Base-by-base conservation (phyloP, 2,797 vertebrate species). In the Anniella stebbinsi region DNA sequence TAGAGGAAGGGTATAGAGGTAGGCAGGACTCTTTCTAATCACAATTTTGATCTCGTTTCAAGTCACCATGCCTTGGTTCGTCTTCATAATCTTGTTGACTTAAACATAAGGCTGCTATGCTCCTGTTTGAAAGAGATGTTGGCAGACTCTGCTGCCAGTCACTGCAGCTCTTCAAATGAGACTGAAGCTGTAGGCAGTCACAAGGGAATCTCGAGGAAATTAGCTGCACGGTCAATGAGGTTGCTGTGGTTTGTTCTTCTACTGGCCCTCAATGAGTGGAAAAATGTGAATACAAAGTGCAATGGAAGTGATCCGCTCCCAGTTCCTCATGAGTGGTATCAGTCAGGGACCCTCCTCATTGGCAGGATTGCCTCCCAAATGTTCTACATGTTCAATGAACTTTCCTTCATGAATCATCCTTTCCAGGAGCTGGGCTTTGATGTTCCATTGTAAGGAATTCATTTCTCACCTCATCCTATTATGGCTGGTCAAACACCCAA, bases 301-400 rank as follows among this genome's bases (percentile, higher is more conserved):
- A 30, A 36, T 17, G 25, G 3, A 0, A 67, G 2, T 21, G 18
- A 45, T 41, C 23, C 36, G 12, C 45, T 87, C 75, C 63, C 75
- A 36, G 75, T 80, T n/a, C 60, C 86, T 36, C 76, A 80, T 23
- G 75, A 87, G 30, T 87, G 75, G 60, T 78, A 78, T 33, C 75
- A 87, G n/a, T 76, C 87, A 15, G 77, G 87, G 23, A 25, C 1
- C 28, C 25, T 30, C 75, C 41, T 77, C 23, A 77, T 77, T 77
- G 75, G 87, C 12, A 76, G 76, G 7, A 70, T 88, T 51, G 13
- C 23, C 5, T 48, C 75, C 21, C 75, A 77, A 41, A 25, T 5
- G 25, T 45, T 4, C 28, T 77, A 48, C 28, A 13, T 77, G 11
- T 48, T 48, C 17, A 10, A 13, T 45, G 41, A 48, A 28, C 0